A percentile compares a stretch with the other conserved stretches of the same genome.
These are phyloP conservation scores for Peucedramus taeniatus DNA, from an alignment of 2,113 vertebrate species.

Conservation along the genomic window DNA sequence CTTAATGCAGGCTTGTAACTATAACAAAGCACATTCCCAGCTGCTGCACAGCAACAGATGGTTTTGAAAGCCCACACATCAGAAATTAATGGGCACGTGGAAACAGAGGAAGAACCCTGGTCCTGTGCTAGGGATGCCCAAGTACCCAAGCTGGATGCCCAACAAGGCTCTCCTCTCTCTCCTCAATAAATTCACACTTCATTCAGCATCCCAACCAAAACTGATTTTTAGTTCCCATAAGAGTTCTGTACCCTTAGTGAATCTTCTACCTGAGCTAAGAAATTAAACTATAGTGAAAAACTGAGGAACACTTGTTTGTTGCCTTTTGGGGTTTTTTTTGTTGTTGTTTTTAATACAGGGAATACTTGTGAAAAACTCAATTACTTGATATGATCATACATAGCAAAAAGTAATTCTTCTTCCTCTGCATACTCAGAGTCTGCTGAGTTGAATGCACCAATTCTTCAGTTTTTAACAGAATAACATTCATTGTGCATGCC, in stretches of 20 bases:
- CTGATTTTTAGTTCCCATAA: not conserved
- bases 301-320: not conserved
- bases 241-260: not conserved
- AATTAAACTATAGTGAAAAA: not conserved
- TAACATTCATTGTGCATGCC: not conserved
- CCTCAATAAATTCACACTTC: not conserved
- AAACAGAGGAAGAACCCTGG: not conserved
- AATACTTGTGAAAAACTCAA: not conserved
- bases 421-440: not conserved
- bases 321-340: not conserved
- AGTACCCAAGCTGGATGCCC: not conserved
- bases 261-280: not conserved
- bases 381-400: not conserved
- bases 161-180: not conserved
- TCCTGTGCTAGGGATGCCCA: not conserved
- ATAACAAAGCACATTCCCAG: not conserved
- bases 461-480: not conserved
- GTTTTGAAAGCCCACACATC: not conserved
- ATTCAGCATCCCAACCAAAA: not conserved
- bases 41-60: not conserved
- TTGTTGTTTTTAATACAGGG: not conserved
- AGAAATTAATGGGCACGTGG: not conserved
- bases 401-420: not conserved
- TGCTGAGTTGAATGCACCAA: rapidly evolving
- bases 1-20: too few relatives aligned